phyloP scores from a whole-genome alignment of 2,113 vertebrate genomes.

The Tetrax tetrax region DNA sequence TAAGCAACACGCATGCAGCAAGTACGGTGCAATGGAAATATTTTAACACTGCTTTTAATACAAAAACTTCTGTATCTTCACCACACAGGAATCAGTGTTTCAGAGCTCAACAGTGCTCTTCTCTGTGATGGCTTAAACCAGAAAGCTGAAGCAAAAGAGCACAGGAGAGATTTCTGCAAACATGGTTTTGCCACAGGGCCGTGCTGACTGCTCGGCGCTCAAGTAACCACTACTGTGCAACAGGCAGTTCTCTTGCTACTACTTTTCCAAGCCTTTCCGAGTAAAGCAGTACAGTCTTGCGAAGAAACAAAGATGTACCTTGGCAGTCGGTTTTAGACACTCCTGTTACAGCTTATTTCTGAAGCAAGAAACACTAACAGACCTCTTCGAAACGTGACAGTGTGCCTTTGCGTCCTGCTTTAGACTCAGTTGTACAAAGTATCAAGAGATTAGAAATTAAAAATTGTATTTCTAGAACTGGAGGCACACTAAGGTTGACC shows the following conservation, averaged over 20 bases:
- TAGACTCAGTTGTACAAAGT: accelerated
- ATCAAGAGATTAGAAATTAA: not conserved
- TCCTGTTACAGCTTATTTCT: not conserved
- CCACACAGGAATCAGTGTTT: not conserved
- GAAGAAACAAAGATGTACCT: not conserved
- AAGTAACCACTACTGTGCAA: not conserved
- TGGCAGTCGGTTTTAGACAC: not conserved
- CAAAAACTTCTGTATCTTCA: not conserved
- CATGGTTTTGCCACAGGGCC: not conserved
- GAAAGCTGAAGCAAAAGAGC: not conserved
- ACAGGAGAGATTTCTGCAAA: not conserved
- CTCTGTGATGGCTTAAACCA: not conserved
- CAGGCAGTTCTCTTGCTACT: not conserved
- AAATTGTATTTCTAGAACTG: not conserved
- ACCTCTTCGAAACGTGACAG: not conserved
- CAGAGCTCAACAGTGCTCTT: not conserved
- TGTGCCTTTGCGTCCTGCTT: not conserved
- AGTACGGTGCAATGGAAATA: accelerated
- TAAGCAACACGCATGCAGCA: not conserved
- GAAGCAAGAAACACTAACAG: not conserved
- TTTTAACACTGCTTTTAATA: not conserved
- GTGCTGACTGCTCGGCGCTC: accelerated
- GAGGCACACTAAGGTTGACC: not conserved
- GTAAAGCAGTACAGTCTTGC: not conserved
- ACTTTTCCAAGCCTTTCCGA: not conserved